phyloP scores from a whole-genome alignment of 2,113 vertebrate species.

The Stegastes partitus region DNA sequence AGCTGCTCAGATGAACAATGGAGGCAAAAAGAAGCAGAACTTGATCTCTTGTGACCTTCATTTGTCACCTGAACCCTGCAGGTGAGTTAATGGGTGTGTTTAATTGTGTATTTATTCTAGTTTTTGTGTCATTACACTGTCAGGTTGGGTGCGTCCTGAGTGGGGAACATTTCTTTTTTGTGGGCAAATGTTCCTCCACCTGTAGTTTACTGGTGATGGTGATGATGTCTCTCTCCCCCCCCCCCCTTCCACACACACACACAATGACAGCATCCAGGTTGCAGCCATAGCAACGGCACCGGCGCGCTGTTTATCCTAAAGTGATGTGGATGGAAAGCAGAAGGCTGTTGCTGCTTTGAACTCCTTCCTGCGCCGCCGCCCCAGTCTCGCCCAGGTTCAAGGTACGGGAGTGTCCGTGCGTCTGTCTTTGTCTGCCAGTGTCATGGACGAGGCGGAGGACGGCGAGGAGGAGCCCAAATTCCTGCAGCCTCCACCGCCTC shows the following conservation, averaged over 20 bases:
- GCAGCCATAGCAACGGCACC: conserved; percentile 75
- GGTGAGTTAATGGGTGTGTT: not conserved
- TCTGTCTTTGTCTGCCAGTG: conserved; percentile 8
- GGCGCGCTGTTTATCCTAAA: conserved; percentile 43
- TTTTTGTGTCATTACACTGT: not conserved
- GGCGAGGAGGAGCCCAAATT: conserved; percentile 79
- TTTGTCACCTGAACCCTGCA: conserved; percentile 18
- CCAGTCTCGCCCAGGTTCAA: conserved; percentile 56
- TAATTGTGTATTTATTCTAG: not conserved
- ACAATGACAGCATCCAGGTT: conserved; percentile 58
- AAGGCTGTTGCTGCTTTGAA: conserved; percentile 49
- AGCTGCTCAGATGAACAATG: not conserved
- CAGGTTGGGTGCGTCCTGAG: not conserved
- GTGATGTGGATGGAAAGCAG: conserved; percentile 55
- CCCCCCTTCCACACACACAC: conserved; percentile 1
- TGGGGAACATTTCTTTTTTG: not conserved
- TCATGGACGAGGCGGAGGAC: conserved; percentile 80
- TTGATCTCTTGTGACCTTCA: conserved; percentile 19
- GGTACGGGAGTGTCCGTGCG: conserved; percentile 29
- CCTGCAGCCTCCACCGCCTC: conserved; percentile 46
- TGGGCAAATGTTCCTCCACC: not conserved
- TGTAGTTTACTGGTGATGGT: conserved; percentile 21
- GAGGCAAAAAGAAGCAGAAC: not conserved
- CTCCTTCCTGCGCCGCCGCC: conserved; percentile 55
- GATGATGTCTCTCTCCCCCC: too few species aligned